Base-by-base conservation (phyloP, 2,888 invertebrate species). In the Lasioglossum vierecki region DNA sequence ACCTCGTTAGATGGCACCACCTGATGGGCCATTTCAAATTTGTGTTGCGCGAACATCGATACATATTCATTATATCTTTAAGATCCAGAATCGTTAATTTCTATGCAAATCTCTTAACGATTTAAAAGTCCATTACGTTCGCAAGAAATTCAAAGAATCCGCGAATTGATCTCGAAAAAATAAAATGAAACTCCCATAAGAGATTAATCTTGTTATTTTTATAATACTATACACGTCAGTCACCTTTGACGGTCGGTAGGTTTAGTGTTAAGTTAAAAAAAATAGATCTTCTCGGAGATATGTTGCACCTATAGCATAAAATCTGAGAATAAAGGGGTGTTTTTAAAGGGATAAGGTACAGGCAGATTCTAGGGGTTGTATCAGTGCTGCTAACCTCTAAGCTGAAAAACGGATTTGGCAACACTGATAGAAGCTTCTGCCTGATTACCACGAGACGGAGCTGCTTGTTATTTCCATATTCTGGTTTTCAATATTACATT, bases 1-100 rank as follows among this genome's bases (percentile, higher is more conserved):
- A 30, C 49, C 4, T 22, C 44, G 18, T 46, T 46, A 79, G 76
- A 22, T 66, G 84, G 78, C 78, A 53, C 72, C 78, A 86, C 68
- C 30, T 4, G 2, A 22, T n/a, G 41, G 3, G 2, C 68, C 11
- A 77, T 6, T 70, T 68, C 13, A 41, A 70, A 70, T 41, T 41
- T 6, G 11, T 41, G 22, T 13, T n/a, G n/a, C n/a, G 13, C 1
- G 11, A 13, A n/a, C 18, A 8, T 22, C 9, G 22, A 66, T 66
- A 39, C 18, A 4, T 9, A 35, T 30, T 9, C 18, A 35, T 30
- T 30, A 35, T 35, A 35, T 66, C 22, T 66, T 66, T 22, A 6
- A 66, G 18, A 22, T 68, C 2, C 22, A 8, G n/a, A 35, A 22
- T 68, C 35, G 68, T 68, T 68, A 22, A 22, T 35, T 68, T 39